A percentile compares a stretch with the other conserved stretches of the same genome.
phyloP scores from a whole-genome alignment of 2,113 vertebrate species.

The Bambusicola thoracicus region DNA sequence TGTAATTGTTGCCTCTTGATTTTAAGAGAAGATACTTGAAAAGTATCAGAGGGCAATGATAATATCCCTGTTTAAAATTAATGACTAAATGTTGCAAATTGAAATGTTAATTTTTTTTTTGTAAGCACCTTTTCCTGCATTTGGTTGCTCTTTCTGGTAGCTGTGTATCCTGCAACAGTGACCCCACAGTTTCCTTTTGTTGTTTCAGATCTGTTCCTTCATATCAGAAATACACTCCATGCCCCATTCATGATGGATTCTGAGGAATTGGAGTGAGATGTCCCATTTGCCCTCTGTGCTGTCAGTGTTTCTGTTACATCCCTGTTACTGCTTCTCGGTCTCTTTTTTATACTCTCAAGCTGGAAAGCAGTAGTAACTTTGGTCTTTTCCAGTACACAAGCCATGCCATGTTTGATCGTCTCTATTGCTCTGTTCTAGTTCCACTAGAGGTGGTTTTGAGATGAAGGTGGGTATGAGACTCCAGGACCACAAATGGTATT shows the following conservation, averaged over 20 bases:
- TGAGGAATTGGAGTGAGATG: neutral
- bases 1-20: neutral
- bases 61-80: neutral
- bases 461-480: neutral
- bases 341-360: neutral
- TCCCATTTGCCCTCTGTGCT: neutral
- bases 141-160: neutral
- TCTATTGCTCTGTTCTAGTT: neutral
- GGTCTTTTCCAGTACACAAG: neutral
- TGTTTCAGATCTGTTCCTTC: conserved; percentile 1
- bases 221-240: neutral
- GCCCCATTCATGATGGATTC: neutral
- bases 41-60: neutral
- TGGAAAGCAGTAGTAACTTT: neutral
- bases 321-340: neutral
- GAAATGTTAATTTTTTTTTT: neutral
- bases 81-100: neutral
- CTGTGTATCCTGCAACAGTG: neutral
- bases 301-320: neutral
- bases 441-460: neutral
- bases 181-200: conserved; percentile 7
- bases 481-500: neutral
- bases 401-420: neutral
- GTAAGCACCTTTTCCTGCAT: neutral
- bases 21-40: conserved; percentile 19